Evolutionary conservation across 2,797 vertebrate genomes (phyloP).

Genomic region (Selene dorsalis): DNA sequence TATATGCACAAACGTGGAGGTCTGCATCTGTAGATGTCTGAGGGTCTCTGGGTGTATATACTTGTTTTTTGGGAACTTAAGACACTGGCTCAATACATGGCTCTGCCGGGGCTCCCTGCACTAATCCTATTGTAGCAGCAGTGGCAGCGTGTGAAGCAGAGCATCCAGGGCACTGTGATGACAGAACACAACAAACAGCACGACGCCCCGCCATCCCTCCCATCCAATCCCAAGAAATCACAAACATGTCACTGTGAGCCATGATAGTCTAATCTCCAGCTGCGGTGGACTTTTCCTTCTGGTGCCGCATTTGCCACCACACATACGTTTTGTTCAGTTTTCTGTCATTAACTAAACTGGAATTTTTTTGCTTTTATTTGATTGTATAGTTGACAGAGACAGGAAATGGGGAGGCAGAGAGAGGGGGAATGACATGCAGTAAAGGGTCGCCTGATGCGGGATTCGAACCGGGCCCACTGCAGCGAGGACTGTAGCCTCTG

Average conservation of each 20-base stretch:
- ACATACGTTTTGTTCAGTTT: constrained; percentile 3
- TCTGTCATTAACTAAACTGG: not conserved
- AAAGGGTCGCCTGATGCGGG: no score
- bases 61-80: not conserved
- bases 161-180: constrained; percentile 52
- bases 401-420: no score
- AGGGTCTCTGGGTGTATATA: not conserved
- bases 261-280: constrained; percentile 20
- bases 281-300: constrained; percentile 16
- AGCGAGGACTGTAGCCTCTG: no score
- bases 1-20: not conserved
- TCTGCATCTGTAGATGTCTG: not conserved
- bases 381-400: no score
- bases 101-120: constrained; percentile 9
- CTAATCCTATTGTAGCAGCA: constrained; percentile 66
- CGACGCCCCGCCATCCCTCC: constrained; percentile 8
- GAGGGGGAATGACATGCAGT: no score
- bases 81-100: constrained; percentile 1
- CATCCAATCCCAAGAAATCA: constrained; percentile 53
- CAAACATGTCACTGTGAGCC: constrained; percentile 9
- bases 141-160: constrained; percentile 42
- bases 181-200: constrained; percentile 52
- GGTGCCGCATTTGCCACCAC: not conserved
- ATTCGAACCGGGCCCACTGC: no score
- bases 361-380: not conserved